A percentile compares a stretch with the other conserved stretches of the same genome.
Conservation (phyloP, 2,797 vertebrate genomes). For the Anguilla marmorata region DNA sequence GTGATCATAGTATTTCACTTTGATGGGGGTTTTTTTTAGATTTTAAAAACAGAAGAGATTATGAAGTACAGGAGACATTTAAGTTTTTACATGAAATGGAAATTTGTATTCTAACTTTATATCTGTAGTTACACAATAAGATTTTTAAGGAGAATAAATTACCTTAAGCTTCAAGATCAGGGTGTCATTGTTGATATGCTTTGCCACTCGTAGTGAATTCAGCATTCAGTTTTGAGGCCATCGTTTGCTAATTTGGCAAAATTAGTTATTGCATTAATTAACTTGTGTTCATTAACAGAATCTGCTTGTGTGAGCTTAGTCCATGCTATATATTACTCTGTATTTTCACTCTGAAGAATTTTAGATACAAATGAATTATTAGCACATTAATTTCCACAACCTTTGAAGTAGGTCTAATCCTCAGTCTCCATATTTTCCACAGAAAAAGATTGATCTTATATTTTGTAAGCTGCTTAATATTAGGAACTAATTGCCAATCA, state of each 20-base stretch:
- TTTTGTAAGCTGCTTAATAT: slow-evolving; percentile 36
- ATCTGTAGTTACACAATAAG: background rate
- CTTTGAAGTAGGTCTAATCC: background rate
- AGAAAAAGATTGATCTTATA: slow-evolving; percentile 8
- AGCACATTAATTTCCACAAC: background rate
- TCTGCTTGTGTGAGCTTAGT: background rate
- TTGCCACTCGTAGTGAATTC: background rate
- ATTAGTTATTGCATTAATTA: slow-evolving; percentile 21
- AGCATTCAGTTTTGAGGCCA: background rate
- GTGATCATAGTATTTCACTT: background rate
- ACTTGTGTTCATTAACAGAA: background rate
- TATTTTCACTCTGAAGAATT: background rate
- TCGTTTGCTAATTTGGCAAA: background rate
- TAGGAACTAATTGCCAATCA: slow-evolving; percentile 26
- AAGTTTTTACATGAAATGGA: background rate
- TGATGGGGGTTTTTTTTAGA: background rate
- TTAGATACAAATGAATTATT: background rate
- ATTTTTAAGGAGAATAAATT: background rate
- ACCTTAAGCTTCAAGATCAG: background rate
- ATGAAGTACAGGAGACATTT: background rate
- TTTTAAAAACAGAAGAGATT: background rate
- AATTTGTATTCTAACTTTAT: background rate
- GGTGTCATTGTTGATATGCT: background rate
- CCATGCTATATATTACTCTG: background rate
- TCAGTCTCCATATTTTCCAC: slow-evolving; percentile 3